Evolutionary conservation across 2,888 invertebrate genomes (phyloP).

Genomic region (Crocallis elinguaria): DNA sequence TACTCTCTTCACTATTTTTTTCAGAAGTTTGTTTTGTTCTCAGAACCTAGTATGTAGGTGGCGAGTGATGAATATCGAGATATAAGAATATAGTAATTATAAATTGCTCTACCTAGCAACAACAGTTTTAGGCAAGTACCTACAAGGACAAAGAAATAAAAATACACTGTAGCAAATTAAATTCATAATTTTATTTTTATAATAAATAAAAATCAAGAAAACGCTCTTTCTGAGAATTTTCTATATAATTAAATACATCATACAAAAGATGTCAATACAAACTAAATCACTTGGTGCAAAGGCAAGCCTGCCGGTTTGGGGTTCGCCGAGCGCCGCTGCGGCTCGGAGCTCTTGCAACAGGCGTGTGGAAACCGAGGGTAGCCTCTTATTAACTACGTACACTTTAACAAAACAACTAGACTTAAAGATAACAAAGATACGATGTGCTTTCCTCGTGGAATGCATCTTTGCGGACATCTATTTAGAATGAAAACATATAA

Average conservation of each 20-base stretch:
- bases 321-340: conserved; percentile 52
- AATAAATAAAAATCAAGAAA: conserved; percentile 84
- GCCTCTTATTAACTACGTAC: conserved; percentile 68
- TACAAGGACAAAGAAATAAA: conserved; percentile 43
- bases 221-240: conserved; percentile 79
- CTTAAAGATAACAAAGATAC: conserved; percentile 76
- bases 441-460: conserved; percentile 71
- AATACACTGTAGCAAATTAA: conserved; percentile 78
- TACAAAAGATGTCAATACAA: conserved; percentile 84
- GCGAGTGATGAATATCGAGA: too few species aligned
- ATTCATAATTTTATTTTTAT: conserved; percentile 84
- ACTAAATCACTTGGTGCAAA: conserved; percentile 85
- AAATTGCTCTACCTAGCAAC: neutral
- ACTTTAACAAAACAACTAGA: conserved; percentile 71
- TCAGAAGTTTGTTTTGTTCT: too few species aligned
- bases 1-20: too few species aligned
- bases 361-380: conserved; percentile 80
- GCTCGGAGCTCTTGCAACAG: conserved; percentile 69
- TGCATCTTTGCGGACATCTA: conserved; percentile 74
- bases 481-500: conserved; percentile 71
- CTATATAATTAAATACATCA: conserved; percentile 83
- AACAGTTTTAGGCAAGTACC: neutral
- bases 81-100: too few species aligned
- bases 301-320: conserved; percentile 81
- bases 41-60: too few species aligned